Percentiles rank a stretch among this genome's conserved stretches.
phyloP scores from a whole-genome alignment of 2,888 invertebrate species.

The Euzophera pinguis region DNA sequence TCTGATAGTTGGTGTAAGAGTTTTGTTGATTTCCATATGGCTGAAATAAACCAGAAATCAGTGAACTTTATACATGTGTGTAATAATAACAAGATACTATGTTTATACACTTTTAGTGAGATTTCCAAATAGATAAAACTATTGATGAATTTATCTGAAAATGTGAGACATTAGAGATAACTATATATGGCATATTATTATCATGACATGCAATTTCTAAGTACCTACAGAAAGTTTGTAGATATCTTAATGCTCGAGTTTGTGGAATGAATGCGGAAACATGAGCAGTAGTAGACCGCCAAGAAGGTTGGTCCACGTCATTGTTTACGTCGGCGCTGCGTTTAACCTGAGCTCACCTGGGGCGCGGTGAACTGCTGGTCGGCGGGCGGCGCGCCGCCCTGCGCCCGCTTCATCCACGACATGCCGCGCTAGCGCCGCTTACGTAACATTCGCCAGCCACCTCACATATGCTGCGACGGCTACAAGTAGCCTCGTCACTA shows the following conservation, averaged over 20 bases:
- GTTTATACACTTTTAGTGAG: background rate
- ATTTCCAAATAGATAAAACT: background rate
- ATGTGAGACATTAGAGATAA: background rate
- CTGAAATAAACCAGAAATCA: conserved; percentile 40
- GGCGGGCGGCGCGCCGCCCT: conserved; percentile 47
- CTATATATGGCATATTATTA: background rate
- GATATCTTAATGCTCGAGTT: conserved; percentile 16
- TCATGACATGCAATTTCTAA: background rate
- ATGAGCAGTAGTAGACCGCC: conserved; percentile 4
- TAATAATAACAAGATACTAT: background rate
- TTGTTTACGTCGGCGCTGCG: conserved; percentile 58
- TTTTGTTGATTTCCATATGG: conserved; percentile 56
- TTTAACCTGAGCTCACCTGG: conserved; percentile 63
- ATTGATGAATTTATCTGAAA: background rate
- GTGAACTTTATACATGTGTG: background rate
- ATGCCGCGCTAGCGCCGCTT: conserved; percentile 60
- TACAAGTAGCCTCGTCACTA: conserved; percentile 61
- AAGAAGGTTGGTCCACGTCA: conserved; percentile 58
- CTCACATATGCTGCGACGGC: conserved; percentile 61
- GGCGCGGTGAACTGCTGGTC: conserved; percentile 51
- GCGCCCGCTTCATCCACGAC: conserved; percentile 73
- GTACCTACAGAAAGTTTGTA: conserved; percentile 20
- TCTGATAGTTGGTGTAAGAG: conserved; percentile 55
- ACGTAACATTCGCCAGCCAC: conserved; percentile 68
- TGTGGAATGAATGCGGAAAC: conserved; percentile 33